phyloP scores from a whole-genome alignment of 2,797 vertebrate species.

The Agapornis canus region DNA sequence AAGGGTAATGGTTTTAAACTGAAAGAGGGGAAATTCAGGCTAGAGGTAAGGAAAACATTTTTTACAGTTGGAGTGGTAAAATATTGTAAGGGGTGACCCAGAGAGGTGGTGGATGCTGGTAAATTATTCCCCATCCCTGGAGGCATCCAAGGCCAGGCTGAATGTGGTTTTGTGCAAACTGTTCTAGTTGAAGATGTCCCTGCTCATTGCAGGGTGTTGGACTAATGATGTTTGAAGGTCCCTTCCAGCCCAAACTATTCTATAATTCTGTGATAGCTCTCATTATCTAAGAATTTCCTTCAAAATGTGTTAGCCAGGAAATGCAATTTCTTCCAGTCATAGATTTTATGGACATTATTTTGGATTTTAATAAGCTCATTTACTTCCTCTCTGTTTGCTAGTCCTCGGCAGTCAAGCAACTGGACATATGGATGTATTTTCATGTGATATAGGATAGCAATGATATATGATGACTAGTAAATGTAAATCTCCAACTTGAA shows the following conservation, averaged over 20 bases:
- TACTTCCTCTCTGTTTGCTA: background rate
- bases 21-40: background rate
- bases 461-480: background rate
- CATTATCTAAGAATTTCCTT: background rate
- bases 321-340: background rate
- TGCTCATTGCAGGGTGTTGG: background rate
- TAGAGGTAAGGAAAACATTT: background rate
- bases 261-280: background rate
- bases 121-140: background rate
- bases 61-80: background rate
- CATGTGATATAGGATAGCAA: background rate
- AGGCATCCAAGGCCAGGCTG: background rate
- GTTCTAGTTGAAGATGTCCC: background rate
- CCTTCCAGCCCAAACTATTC: background rate
- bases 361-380: background rate
- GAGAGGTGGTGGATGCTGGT: background rate
- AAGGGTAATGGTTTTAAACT: background rate
- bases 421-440: background rate
- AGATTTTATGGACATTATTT: background rate
- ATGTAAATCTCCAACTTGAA: conserved; percentile 14
- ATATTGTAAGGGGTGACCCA: background rate
- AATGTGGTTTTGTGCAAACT: background rate
- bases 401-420: background rate
- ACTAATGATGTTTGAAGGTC: background rate
- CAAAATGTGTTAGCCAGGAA: background rate